These are phyloP conservation scores for Channa maculata DNA, from an alignment of 2,113 vertebrate species.

Conservation along the genomic window DNA sequence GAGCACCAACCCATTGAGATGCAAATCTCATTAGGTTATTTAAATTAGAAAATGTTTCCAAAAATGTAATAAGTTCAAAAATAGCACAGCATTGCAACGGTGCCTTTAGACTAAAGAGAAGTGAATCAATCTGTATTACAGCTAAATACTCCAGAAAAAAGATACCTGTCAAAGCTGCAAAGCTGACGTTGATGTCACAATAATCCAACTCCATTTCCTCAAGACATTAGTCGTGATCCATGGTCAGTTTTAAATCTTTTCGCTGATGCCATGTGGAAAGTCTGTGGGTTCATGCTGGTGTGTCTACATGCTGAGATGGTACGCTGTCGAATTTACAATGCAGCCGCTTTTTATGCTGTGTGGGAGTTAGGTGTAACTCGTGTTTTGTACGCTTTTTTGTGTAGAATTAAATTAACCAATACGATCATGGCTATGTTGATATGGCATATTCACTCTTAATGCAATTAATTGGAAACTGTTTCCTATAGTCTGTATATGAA, in stretches of 20 bases:
- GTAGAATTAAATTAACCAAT: slow-evolving; percentile 12
- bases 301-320: background rate
- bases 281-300: background rate
- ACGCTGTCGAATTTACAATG: background rate
- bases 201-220: background rate
- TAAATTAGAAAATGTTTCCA: background rate
- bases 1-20: background rate
- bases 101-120: background rate
- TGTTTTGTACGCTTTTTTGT: background rate
- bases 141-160: background rate
- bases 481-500: background rate
- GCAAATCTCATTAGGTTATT: too few species aligned
- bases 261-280: too few species aligned
- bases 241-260: background rate
- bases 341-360: background rate
- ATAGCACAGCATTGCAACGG: background rate
- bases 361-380: background rate
- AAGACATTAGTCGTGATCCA: background rate
- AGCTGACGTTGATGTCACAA: background rate
- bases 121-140: background rate
- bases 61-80: background rate
- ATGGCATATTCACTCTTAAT: background rate
- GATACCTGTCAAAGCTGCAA: background rate
- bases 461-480: background rate
- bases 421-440: too few species aligned